phyloP scores from a whole-genome alignment of 2,113 vertebrate species.

The Pica pica region DNA sequence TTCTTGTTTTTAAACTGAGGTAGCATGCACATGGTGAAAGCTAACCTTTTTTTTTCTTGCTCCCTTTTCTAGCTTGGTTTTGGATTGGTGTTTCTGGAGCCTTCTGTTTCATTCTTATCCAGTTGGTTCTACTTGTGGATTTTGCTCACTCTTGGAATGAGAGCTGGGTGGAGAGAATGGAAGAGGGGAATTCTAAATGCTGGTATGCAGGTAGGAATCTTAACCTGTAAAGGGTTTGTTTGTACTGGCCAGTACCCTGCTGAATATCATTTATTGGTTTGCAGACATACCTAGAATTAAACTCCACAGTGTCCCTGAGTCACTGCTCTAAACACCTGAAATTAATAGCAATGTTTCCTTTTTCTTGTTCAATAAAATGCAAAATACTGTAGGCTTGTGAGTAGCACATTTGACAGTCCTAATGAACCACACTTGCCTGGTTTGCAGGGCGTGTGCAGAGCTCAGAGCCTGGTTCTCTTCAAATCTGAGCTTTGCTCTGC shows the following conservation, averaged over 20 bases:
- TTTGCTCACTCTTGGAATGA: slow-evolving; percentile 90
- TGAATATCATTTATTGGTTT: not conserved
- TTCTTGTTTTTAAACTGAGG: not conserved
- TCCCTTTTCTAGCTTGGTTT: slow-evolving; percentile 81
- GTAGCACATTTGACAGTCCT: not conserved
- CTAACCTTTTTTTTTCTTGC: not conserved
- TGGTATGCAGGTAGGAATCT: slow-evolving; percentile 87
- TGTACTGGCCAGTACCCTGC: not conserved
- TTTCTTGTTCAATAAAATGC: not conserved
- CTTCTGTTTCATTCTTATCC: slow-evolving; percentile 87
- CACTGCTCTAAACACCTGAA: not conserved
- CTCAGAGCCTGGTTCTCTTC: not conserved
- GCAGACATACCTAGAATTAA: not conserved
- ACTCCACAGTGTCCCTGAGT: not conserved
- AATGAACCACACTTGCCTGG: not conserved
- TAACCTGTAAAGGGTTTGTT: not conserved
- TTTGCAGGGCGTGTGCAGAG: not conserved
- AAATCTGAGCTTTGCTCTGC: not conserved
- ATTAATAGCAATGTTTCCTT: not conserved
- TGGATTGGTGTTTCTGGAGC: slow-evolving; percentile 79
- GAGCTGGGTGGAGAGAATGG: slow-evolving; percentile 83
- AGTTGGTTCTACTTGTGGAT: slow-evolving; percentile 89
- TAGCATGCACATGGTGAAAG: not conserved
- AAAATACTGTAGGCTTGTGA: not conserved
- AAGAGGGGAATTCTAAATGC: slow-evolving; percentile 79